These are phyloP conservation scores for Nematopogon swammerdamellus DNA, from an alignment of 2,888 invertebrate genomes.

Conservation along the genomic window DNA sequence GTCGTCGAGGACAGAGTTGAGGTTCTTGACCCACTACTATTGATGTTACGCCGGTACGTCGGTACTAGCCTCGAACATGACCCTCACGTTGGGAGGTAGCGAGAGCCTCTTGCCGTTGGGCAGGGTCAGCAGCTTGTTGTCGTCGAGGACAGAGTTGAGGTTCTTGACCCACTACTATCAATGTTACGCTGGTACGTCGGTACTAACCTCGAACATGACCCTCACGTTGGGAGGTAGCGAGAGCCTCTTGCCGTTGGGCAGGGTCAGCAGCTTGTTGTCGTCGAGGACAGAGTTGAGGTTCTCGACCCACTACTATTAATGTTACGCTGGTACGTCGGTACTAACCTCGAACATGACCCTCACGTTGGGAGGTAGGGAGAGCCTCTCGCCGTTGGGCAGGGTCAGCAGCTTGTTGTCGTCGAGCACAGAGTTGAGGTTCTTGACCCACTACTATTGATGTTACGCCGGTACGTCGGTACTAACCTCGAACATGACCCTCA, in stretches of 20 bases:
- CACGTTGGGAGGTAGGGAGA: slow-evolving; percentile 96
- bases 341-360: slow-evolving; percentile 80
- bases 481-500: slow-evolving; percentile 89
- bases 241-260: slow-evolving; percentile 97
- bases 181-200: too few relatives aligned
- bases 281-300: slow-evolving; percentile 98
- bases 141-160: slow-evolving; percentile 97
- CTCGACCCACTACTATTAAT: slow-evolving; percentile 87
- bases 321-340: too few relatives aligned
- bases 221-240: slow-evolving; percentile 96
- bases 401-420: too few relatives aligned
- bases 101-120: slow-evolving; percentile 98
- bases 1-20: slow-evolving; percentile 99
- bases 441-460: slow-evolving; percentile 73
- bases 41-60: too few relatives aligned
- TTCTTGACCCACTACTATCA: slow-evolving; percentile 92
- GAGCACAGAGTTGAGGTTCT: slow-evolving; percentile 97
- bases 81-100: slow-evolving; percentile 93
- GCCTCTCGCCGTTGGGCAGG: slow-evolving; percentile 95
- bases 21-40: slow-evolving; percentile 92
- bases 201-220: slow-evolving; percentile 74
- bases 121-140: too few relatives aligned
- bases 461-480: neutral
- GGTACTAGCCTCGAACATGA: slow-evolving; percentile 75
- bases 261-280: too few relatives aligned